Evolutionary conservation across 2,888 invertebrate species (phyloP).

Genomic region (Xestia sexstrigata): DNA sequence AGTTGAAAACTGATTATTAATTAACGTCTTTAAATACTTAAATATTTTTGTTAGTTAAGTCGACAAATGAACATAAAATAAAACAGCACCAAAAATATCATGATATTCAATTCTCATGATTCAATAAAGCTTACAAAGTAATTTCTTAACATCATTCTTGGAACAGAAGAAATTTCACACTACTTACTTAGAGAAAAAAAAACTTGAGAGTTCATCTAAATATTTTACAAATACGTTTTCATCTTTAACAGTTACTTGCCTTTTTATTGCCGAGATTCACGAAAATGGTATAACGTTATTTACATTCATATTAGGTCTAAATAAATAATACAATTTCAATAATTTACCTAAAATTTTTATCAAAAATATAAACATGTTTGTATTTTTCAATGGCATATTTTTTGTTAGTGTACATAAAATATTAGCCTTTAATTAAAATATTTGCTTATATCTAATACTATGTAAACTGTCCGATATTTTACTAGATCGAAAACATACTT

Average conservation of each 20-base stretch:
- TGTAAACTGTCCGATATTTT: slow-evolving; percentile 34
- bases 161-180: slow-evolving; percentile 1
- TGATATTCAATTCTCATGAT: slow-evolving; percentile 17
- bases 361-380: slow-evolving; percentile 27
- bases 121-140: slow-evolving; percentile 14
- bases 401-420: slow-evolving; percentile 15
- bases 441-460: slow-evolving; percentile 1
- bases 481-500: slow-evolving; percentile 14
- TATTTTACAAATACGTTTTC: not conserved
- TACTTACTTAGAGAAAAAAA: not conserved
- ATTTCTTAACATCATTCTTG: slow-evolving; percentile 1
- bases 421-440: slow-evolving; percentile 19
- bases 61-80: not conserved
- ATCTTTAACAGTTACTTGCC: not conserved
- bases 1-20: slow-evolving; percentile 16
- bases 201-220: not conserved
- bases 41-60: slow-evolving; percentile 32
- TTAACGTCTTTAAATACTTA: slow-evolving; percentile 38
- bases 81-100: not conserved
- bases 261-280: slow-evolving; percentile 33
- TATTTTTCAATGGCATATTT: not conserved
- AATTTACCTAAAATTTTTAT: slow-evolving; percentile 28
- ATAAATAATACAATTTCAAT: slow-evolving; percentile 36
- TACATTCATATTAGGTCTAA: not conserved
- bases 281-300: slow-evolving; percentile 8